Percentiles rank a stretch among this genome's conserved stretches.
Conservation (phyloP, 2,113 vertebrate genomes). For the Thinocorus orbignyianus region DNA sequence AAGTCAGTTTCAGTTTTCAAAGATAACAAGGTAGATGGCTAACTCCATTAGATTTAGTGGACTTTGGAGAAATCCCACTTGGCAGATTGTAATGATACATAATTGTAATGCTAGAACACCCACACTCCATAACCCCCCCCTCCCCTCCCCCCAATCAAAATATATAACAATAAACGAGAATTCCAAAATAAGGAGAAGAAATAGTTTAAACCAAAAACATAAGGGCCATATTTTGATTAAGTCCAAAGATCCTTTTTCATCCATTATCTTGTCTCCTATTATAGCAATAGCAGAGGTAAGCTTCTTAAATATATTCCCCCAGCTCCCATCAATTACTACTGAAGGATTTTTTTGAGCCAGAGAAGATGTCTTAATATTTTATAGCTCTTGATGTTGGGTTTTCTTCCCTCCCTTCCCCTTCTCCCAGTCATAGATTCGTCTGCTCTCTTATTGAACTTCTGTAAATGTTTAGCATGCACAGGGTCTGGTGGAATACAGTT, state of each 20-base stretch:
- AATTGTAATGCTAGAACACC: neutral
- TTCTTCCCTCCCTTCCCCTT: neutral
- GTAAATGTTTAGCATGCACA: neutral
- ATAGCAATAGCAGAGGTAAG: neutral
- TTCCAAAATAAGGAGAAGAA: neutral
- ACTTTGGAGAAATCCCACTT: neutral
- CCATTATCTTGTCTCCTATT: neutral
- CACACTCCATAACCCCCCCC: too few relatives aligned
- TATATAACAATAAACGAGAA: neutral
- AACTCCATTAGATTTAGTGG: neutral
- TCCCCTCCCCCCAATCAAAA: neutral
- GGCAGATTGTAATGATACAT: neutral
- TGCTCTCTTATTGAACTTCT: neutral
- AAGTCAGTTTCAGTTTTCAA: neutral
- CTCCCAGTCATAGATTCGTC: neutral
- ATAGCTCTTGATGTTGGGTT: neutral
- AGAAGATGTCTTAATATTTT: constrained; percentile 8
- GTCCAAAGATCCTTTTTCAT: neutral
- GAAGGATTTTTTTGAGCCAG: neutral
- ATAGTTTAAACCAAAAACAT: neutral
- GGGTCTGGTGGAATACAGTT: neutral
- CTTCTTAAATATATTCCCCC: neutral
- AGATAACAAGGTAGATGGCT: neutral
- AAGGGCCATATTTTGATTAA: neutral
- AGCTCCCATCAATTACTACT: neutral